These are phyloP conservation scores for Euplagia quadripunctaria DNA, from an alignment of 2,888 invertebrate genomes.

Conservation along the genomic window DNA sequence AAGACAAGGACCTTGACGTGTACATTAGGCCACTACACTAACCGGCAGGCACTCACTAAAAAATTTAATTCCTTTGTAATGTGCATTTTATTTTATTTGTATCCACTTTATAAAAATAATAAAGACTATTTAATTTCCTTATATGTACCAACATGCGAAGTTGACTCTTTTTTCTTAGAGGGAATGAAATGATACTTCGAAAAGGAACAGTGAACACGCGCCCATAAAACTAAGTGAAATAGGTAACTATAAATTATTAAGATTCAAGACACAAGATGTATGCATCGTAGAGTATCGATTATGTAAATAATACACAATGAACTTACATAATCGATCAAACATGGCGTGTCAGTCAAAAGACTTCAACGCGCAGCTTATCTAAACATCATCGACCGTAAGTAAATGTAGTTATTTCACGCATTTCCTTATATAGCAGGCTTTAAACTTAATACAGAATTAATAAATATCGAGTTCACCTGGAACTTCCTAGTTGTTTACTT, in stretches of 20 bases:
- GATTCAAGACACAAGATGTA: conserved; percentile 33
- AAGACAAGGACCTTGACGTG: conserved; percentile 31
- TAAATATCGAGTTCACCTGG: conserved; percentile 67
- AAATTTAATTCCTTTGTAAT: too few relatives aligned
- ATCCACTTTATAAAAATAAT: not conserved
- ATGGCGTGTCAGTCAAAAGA: conserved; percentile 57
- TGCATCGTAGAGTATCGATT: conserved; percentile 36
- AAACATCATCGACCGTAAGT: conserved; percentile 49
- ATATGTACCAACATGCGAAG: not conserved
- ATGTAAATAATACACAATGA: conserved; percentile 51
- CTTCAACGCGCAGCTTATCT: conserved; percentile 62
- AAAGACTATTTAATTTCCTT: conserved; percentile 10
- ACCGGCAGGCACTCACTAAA: conserved; percentile 17
- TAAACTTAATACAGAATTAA: conserved; percentile 61
- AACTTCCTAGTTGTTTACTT: conserved; percentile 79
- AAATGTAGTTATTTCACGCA: conserved; percentile 49
- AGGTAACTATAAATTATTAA: conserved; percentile 28
- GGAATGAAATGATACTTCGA: conserved; percentile 29
- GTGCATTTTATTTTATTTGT: not conserved
- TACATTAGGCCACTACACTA: conserved; percentile 11
- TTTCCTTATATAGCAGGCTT: conserved; percentile 57
- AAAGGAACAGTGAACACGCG: conserved; percentile 19
- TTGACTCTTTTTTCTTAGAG: not conserved
- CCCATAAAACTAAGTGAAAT: conserved; percentile 22
- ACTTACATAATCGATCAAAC: conserved; percentile 40